Percentiles rank a stretch among this genome's conserved stretches.
Conservation (phyloP, 2,113 vertebrate genomes). For the Oryzias woworae region DNA sequence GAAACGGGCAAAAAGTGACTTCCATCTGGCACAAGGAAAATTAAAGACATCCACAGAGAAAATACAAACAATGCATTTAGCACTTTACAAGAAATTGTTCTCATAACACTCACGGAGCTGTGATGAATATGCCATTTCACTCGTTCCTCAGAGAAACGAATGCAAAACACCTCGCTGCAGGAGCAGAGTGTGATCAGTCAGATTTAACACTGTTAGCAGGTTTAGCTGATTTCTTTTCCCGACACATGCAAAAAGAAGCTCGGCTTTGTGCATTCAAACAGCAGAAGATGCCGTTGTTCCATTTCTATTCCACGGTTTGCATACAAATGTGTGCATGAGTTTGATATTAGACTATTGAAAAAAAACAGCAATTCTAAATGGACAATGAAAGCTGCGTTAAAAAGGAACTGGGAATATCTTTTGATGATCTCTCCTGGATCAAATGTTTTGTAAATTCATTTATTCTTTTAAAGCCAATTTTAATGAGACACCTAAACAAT, state of each 20-base stretch:
- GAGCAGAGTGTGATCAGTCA: conserved; percentile 2
- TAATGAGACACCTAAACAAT: too few species aligned
- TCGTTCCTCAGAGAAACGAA: conserved; percentile 20
- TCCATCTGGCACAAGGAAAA: conserved; percentile 37
- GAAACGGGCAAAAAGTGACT: conserved; percentile 24
- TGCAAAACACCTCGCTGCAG: conserved; percentile 17
- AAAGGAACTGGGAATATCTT: too few species aligned
- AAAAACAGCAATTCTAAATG: too few species aligned
- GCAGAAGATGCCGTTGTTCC: too few species aligned
- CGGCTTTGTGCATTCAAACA: not conserved
- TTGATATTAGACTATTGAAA: too few species aligned
- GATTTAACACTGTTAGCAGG: conserved; percentile 4
- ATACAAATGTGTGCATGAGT: too few species aligned
- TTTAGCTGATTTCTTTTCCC: not conserved
- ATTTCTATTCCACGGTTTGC: too few species aligned
- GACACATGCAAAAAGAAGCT: not conserved
- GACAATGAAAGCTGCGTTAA: too few species aligned
- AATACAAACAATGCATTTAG: conserved; percentile 39
- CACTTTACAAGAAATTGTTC: conserved; percentile 17
- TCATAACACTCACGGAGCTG: conserved; percentile 8
- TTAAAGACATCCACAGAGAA: conserved; percentile 38
- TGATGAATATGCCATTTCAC: conserved; percentile 35
- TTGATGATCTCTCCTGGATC: too few species aligned
- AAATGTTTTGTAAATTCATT: too few species aligned
- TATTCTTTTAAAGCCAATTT: too few species aligned